These are phyloP conservation scores for Sphaeramia orbicularis DNA, from an alignment of 2,797 vertebrate species.

Conservation along the genomic window DNA sequence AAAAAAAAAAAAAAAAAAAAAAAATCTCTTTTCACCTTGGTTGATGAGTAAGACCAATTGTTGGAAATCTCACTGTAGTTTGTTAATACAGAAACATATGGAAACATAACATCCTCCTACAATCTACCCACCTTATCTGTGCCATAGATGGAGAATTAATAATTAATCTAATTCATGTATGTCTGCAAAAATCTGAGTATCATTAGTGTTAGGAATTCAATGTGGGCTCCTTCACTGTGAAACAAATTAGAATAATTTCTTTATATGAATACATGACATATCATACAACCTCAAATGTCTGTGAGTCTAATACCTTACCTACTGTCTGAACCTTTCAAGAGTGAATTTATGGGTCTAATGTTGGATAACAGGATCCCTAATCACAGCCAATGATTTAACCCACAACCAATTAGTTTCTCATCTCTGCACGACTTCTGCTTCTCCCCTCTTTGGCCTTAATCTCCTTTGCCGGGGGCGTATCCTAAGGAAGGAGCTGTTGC, in stretches of 20 bases:
- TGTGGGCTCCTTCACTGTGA: not conserved
- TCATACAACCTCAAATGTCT: not conserved
- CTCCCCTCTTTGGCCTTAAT: constrained; percentile 40
- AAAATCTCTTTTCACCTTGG: not conserved
- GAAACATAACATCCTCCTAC: constrained; percentile 3
- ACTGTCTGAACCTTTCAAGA: constrained; percentile 32
- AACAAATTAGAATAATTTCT: not conserved
- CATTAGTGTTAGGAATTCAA: not conserved
- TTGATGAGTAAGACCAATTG: constrained; percentile 28
- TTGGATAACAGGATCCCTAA: constrained; percentile 61
- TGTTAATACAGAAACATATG: constrained; percentile 6
- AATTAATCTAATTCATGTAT: not conserved
- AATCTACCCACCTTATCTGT: constrained; percentile 2
- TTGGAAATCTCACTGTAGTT: constrained; percentile 11
- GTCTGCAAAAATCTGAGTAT: not conserved
- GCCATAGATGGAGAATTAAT: constrained; percentile 7
- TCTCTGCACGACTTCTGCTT: constrained; percentile 34
- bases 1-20: constrained; percentile 6
- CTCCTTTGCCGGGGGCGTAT: constrained; percentile 37
- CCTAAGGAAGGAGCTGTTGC: constrained; percentile 33
- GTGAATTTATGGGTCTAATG: constrained; percentile 46
- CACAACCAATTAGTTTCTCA: constrained; percentile 55
- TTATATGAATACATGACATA: constrained; percentile 4
- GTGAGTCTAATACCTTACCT: too few relatives aligned
- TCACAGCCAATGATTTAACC: constrained; percentile 60